phyloP scores from a whole-genome alignment of 2,797 vertebrate genomes.

The Acrocephalus scirpaceus region DNA sequence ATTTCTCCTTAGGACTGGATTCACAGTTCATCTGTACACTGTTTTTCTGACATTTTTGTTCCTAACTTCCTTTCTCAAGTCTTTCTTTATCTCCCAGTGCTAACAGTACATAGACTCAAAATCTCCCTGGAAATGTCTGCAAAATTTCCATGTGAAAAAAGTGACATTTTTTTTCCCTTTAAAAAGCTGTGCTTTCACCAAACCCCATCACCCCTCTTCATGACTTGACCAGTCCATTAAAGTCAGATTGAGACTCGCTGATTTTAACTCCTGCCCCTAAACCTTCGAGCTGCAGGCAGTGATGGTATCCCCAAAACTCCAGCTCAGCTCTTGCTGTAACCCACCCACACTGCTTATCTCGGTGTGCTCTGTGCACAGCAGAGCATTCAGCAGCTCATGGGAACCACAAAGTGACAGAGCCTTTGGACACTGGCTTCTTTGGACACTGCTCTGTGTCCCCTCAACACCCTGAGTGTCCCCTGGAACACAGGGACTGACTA shows the following conservation, averaged over 20 bases:
- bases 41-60: neutral
- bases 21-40: neutral
- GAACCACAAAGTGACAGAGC: neutral
- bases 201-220: neutral
- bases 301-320: neutral
- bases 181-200: neutral
- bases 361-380: neutral
- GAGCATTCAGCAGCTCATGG: rapidly evolving
- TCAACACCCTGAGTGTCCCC: rapidly evolving
- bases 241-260: neutral
- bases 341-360: neutral
- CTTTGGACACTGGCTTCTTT: neutral
- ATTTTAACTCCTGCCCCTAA: neutral
- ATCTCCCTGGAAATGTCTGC: neutral
- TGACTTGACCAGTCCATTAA: neutral
- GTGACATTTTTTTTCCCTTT: neutral
- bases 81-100: neutral
- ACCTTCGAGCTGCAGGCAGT: neutral
- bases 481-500: neutral
- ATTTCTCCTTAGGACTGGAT: neutral
- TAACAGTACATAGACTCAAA: neutral
- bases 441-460: neutral
- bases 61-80: neutral
- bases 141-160: neutral
- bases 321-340: neutral